phyloP scores from a whole-genome alignment of 2,113 vertebrate genomes.

The Rhizomys pruinosus region DNA sequence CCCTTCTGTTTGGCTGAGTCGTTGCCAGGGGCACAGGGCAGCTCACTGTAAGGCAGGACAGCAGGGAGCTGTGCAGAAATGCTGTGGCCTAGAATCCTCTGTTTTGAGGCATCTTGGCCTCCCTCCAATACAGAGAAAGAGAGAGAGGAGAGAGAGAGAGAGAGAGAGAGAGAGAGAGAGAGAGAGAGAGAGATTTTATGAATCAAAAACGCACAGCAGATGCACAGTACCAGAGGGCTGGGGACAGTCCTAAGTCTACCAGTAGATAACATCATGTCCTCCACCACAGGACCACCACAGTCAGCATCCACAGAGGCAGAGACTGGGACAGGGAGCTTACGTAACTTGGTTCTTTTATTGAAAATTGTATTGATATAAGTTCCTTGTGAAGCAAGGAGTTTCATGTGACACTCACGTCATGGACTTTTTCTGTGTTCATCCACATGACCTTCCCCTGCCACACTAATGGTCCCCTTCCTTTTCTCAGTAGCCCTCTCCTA shows the following conservation, averaged over 20 bases:
- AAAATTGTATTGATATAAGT: background rate
- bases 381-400: background rate
- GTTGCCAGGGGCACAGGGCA: constrained; percentile 55
- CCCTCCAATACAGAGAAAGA: background rate
- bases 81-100: background rate
- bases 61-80: constrained; percentile 49
- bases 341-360: background rate
- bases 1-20: constrained; percentile 79
- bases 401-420: background rate
- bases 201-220: background rate
- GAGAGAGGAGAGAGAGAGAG: background rate
- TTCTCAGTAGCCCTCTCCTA: background rate
- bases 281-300: rapidly evolving
- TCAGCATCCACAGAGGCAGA: background rate
- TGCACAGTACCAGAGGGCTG: background rate
- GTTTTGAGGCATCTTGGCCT: rapidly evolving
- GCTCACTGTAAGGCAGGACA: constrained; percentile 76
- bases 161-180: background rate
- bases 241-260: background rate
- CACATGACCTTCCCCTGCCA: background rate
- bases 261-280: background rate
- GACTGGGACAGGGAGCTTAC: background rate
- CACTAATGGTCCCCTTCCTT: background rate
- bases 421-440: background rate
- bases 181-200: background rate